phyloP scores from a whole-genome alignment of 1,140 invertebrate species.

The Anastatus disparis region DNA sequence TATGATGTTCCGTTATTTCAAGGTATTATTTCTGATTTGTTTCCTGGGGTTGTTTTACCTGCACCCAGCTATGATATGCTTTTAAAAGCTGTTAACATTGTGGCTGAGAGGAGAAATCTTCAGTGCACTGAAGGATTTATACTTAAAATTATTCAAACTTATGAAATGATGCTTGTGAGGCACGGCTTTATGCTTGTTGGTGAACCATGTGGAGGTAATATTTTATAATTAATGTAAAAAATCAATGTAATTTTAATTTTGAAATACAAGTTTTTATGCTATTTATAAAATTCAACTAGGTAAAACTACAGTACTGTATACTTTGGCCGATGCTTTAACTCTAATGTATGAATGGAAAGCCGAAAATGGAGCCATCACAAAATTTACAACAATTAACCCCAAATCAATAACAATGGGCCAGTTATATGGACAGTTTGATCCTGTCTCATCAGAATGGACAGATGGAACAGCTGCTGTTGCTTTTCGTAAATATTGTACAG shows the following conservation, averaged over 20 bases:
- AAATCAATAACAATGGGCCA: slow-evolving; percentile 92
- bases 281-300: slow-evolving; percentile 55
- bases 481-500: slow-evolving; percentile 76
- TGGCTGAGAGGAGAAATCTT: slow-evolving; percentile 74
- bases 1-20: slow-evolving; percentile 90
- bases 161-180: slow-evolving; percentile 87
- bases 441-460: slow-evolving; percentile 90
- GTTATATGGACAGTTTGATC: slow-evolving; percentile 90
- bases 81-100: slow-evolving; percentile 67
- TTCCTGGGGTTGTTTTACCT: slow-evolving; percentile 82
- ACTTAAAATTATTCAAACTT: slow-evolving; percentile 80
- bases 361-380: slow-evolving; percentile 69
- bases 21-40: slow-evolving; percentile 92
- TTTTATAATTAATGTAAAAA: not conserved
- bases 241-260: no score
- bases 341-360: slow-evolving; percentile 72
- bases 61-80: slow-evolving; percentile 79
- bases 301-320: slow-evolving; percentile 73
- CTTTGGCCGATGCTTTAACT: slow-evolving; percentile 78
- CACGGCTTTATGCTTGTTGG: slow-evolving; percentile 90
- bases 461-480: slow-evolving; percentile 86
- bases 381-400: slow-evolving; percentile 87
- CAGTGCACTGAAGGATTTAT: slow-evolving; percentile 78
- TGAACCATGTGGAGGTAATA: slow-evolving; percentile 65
- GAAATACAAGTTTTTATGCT: no score